Base-by-base conservation (phyloP, 30 jellyfish, hydroid and myxozoan genomes). In the Hydra vulgaris region DNA sequence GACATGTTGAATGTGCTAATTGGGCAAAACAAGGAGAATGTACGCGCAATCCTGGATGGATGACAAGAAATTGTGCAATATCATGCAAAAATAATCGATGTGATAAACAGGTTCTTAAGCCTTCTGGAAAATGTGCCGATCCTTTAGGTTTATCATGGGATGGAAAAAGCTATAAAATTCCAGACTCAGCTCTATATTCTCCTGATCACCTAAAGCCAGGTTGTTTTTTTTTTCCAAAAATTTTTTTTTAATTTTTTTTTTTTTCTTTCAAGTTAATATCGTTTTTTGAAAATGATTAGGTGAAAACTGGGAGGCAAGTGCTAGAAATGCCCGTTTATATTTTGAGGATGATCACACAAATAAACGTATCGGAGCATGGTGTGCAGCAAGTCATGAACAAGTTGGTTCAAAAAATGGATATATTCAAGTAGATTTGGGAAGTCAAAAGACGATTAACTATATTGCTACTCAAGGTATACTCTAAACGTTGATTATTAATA, bases 401-500 rank as follows among this genome's bases (percentile, higher is more conserved):
- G 89, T 71, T 22, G 73, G 81, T 22, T 22, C 80, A 1, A 26
- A 20, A 7, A 27, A 81, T 81, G 87, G 95, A 26, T 87, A 74
- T 74, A 77, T 91, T 23, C 95, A 91, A 26, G 94, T 91, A 25
- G 98, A 91, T 70, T 78, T 91, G 21, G 95, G 95, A 25, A 70
- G 74, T 26, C 66, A 73, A 23, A 90, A 74, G 40, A 85, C 82
- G 53, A 83, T 90, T 54, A 82, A 75, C 18, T 86, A 85, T 87
- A 82, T 90, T 52, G 97, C 97, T 27, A 90, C 97, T 0, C 97
- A 90, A 83, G 97, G 97, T 90, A 86, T n/a, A n/a, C n/a, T n/a
- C n/a, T n/a, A n/a, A n/a, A n/a, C n/a, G n/a, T n/a, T n/a, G n/a
- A n/a, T n/a, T n/a, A n/a, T n/a, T n/a, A n/a, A n/a, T n/a, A n/a